A percentile compares a stretch with the other conserved stretches of the same genome.
Conservation (phyloP, 2,113 vertebrate species). For the Ondatra zibethicus region DNA sequence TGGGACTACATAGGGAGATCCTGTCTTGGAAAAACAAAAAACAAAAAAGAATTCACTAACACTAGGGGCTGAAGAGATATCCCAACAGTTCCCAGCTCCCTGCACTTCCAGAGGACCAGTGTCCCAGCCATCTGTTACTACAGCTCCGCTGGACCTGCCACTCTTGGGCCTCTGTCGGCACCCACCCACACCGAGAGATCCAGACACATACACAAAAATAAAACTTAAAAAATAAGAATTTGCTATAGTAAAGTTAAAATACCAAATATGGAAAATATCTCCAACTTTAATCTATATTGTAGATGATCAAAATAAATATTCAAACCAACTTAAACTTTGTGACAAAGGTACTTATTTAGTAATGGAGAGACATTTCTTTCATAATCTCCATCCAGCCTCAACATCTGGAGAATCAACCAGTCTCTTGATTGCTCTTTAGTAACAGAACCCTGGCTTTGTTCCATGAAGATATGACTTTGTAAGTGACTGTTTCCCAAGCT, state of each 20-base stretch:
- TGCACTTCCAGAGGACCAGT: no score
- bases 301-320: background rate
- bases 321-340: background rate
- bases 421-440: slow-evolving; percentile 12
- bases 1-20: background rate
- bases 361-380: slow-evolving; percentile 39
- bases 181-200: background rate
- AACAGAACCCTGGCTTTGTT: slow-evolving; percentile 32
- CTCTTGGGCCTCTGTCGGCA: background rate
- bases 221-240: background rate
- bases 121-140: background rate
- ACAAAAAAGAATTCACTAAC: background rate
- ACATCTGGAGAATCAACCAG: background rate
- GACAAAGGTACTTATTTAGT: slow-evolving; percentile 29
- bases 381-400: slow-evolving; percentile 17
- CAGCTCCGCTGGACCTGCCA: background rate
- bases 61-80: background rate
- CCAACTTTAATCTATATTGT: slow-evolving; percentile 17
- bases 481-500: background rate
- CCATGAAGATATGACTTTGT: background rate
- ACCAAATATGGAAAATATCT: slow-evolving; percentile 13
- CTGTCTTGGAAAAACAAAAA: background rate
- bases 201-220: background rate
- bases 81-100: background rate
- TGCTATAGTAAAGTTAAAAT: slow-evolving; percentile 30